Percentiles rank a stretch among this genome's conserved stretches.
These are phyloP conservation scores for Enhydra lutris DNA, from an alignment of 2,113 vertebrate genomes.

Conservation along the genomic window DNA sequence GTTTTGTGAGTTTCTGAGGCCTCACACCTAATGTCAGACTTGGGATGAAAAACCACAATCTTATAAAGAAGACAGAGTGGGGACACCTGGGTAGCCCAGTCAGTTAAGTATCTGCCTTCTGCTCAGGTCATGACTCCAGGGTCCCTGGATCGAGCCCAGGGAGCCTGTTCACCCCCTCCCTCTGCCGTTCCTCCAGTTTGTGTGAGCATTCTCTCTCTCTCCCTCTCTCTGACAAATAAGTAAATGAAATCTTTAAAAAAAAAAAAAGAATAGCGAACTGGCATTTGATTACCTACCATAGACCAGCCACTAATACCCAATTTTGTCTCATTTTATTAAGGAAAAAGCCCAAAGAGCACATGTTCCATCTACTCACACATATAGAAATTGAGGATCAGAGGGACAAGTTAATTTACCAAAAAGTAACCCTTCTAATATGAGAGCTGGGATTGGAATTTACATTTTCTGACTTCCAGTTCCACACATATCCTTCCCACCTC, in stretches of 20 bases:
- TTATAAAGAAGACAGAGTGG: background rate
- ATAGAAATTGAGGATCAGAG: background rate
- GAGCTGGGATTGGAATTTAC: background rate
- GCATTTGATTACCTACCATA: background rate
- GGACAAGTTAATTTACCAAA: background rate
- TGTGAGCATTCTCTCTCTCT: no score
- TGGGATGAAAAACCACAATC: background rate
- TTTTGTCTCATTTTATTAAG: background rate
- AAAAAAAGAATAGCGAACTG: background rate
- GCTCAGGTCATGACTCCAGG: no score
- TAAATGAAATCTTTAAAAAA: no score
- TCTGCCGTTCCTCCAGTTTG: no score
- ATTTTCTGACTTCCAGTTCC: background rate
- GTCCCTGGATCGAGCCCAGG: no score
- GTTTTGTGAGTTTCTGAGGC: background rate
- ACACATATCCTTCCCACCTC: background rate
- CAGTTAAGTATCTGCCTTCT: no score
- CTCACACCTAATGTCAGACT: background rate
- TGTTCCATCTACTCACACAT: background rate
- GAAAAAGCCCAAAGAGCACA: background rate
- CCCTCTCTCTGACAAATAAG: no score
- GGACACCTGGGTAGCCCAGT: no score
- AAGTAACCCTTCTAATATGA: background rate
- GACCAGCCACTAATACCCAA: background rate
- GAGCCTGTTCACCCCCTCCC: no score